A percentile compares a stretch with the other conserved stretches of the same genome.
Evolutionary conservation across 1,140 invertebrate genomes (phyloP).

Genomic region (Hypothenemus hampei): DNA sequence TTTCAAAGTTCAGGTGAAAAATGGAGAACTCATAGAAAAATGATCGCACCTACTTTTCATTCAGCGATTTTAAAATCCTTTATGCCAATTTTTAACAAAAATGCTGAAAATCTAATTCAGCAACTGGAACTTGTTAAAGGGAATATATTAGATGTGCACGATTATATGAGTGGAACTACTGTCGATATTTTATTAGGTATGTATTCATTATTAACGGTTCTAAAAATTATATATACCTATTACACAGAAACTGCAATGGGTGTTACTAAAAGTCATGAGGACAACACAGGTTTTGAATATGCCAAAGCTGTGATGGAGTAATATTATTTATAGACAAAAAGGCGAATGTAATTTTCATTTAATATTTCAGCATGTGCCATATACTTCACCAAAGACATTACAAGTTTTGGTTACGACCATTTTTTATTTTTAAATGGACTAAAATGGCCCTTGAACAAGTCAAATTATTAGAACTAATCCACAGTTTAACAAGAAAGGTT

Average conservation of each 20-base stretch:
- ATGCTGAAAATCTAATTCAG: slow-evolving; percentile 64
- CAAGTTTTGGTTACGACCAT: slow-evolving; percentile 75
- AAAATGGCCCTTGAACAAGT: slow-evolving; percentile 51
- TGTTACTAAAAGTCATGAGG: slow-evolving; percentile 66
- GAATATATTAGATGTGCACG: slow-evolving; percentile 75
- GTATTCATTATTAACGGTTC: background rate
- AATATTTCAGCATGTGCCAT: slow-evolving; percentile 58
- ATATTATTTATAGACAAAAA: slow-evolving; percentile 12
- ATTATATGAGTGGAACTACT: slow-evolving; percentile 76
- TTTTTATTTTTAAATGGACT: slow-evolving; percentile 74
- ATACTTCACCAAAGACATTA: slow-evolving; percentile 75
- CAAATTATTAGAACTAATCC: slow-evolving; percentile 56
- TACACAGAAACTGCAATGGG: slow-evolving; percentile 73
- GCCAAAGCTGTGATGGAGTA: slow-evolving; percentile 76
- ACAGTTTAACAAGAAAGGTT: slow-evolving; percentile 63
- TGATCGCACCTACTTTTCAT: slow-evolving; percentile 92
- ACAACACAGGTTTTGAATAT: slow-evolving; percentile 69
- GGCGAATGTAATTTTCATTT: background rate
- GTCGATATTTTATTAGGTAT: slow-evolving; percentile 56
- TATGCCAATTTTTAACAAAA: slow-evolving; percentile 79
- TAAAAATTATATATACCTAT: background rate
- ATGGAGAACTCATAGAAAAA: slow-evolving; percentile 77
- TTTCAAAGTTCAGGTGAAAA: slow-evolving; percentile 58
- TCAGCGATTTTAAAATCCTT: slow-evolving; percentile 88
- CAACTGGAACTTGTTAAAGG: slow-evolving; percentile 60